Evolutionary conservation across 2,797 vertebrate species (phyloP), one percentile per base, ranked within the genome.

Genomic region (Danio aesculapii): DNA sequence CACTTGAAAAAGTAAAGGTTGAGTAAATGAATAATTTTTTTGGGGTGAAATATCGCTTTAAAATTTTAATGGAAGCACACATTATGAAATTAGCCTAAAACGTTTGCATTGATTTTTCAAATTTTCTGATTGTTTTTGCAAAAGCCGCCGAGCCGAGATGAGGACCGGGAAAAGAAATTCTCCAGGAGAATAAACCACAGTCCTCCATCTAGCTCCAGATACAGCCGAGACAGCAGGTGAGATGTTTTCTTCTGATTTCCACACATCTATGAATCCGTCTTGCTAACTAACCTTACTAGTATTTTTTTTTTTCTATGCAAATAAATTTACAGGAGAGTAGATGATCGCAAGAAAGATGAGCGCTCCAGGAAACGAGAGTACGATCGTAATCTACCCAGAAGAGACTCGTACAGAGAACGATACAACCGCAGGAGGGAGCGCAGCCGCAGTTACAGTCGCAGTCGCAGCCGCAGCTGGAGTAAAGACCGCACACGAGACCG

Each of bases 291-390:
- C 21, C 10, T 50, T 9, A 17, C 21, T 47, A 8, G 14, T 5
- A 5, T 21, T 47, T 39, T 19, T 5, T 19, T 5, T 66, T 11
- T 58, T 30, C 5, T 19, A 11, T 57, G 17, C 5, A 12, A 67
- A 58, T 47, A 0, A 39, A 69, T 30, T 49, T 14, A 47, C 8
- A 99, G 98, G 91, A 97, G 96, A 91, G 94, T 93, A 2, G 98
- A 99, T 88, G 98, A 99, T 77, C 96, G 97, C 44, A 99, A 98
- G 81, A 96, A 98, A 88, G 98, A 98, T 4, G 98, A 99, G 74
- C 98, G 98, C 63, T 95, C 96, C 84, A 95, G 98, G 8, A 99
- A 99, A 90, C 94, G 98, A 84, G 98, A 99, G 67, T 98, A 98
- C 80, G 98, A 99, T 52, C 94, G 97, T 76, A 95, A 94, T 84